Conservation (phyloP, 2,888 invertebrate species). For the Erebia palarica region DNA sequence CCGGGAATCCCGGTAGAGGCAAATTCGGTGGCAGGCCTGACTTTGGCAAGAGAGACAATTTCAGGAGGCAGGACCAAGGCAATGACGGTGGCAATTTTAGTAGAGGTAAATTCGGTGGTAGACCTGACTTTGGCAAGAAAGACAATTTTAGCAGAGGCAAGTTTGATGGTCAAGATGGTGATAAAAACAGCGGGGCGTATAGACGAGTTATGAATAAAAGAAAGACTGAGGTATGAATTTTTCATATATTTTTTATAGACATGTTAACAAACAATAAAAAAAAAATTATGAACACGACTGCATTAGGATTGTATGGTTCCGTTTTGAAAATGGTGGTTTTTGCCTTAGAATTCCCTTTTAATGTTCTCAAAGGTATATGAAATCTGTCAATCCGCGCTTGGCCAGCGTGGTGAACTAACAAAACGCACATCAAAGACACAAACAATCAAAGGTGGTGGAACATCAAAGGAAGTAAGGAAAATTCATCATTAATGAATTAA, state of each 20-base stretch:
- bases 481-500: not conserved
- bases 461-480: too few relatives aligned
- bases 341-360: too few relatives aligned
- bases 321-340: too few relatives aligned
- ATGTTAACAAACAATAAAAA: too few relatives aligned
- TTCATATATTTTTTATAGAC: too few relatives aligned
- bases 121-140: slow-evolving; percentile 17
- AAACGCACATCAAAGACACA: too few relatives aligned
- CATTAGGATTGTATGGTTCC: too few relatives aligned
- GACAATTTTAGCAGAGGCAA: slow-evolving; percentile 28
- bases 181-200: slow-evolving; percentile 56
- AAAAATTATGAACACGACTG: too few relatives aligned
- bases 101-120: slow-evolving; percentile 10
- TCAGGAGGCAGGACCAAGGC: slow-evolving; percentile 16
- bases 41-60: slow-evolving; percentile 24
- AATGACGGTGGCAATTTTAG: slow-evolving; percentile 37
- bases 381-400: too few relatives aligned
- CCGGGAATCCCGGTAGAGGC: slow-evolving; percentile 36
- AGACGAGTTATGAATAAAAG: slow-evolving; percentile 68
- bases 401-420: too few relatives aligned
- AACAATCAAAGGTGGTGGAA: too few relatives aligned
- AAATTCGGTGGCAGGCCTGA: not conserved
- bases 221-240: slow-evolving; percentile 57
- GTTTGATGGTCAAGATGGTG: slow-evolving; percentile 40
- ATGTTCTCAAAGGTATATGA: too few relatives aligned